phyloP scores from a whole-genome alignment of 2,797 vertebrate species.

The Propithecus deckenii region DNA sequence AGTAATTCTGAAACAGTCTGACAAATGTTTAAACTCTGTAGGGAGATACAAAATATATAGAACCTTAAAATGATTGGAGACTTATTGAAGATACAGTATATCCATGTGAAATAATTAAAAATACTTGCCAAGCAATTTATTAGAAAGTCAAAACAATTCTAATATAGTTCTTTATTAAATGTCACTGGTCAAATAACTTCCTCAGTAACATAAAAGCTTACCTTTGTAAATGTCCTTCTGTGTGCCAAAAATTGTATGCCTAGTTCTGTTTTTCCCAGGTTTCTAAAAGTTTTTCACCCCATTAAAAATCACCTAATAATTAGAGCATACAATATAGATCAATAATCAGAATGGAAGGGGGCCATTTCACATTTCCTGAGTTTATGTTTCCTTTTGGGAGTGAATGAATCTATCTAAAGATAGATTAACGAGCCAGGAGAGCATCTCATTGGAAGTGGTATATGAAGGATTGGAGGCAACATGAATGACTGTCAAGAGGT shows the following conservation, averaged over 20 bases:
- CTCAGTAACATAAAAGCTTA: neutral
- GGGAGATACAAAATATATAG: neutral
- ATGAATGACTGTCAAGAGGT: neutral
- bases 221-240: neutral
- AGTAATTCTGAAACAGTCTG: neutral
- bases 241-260: neutral
- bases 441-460: neutral
- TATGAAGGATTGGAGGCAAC: neutral
- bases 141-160: slow-evolving; percentile 2
- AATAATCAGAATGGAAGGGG: neutral
- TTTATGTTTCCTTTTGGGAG: neutral
- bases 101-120: slow-evolving; percentile 12
- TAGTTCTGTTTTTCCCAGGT: neutral
- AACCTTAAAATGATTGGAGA: neutral
- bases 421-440: neutral
- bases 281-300: neutral
- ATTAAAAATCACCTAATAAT: neutral
- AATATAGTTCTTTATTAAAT: neutral
- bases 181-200: neutral
- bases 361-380: neutral
- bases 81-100: neutral
- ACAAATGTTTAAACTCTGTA: neutral
- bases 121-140: neutral
- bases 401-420: neutral
- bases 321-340: neutral